phyloP scores from a whole-genome alignment of 2,888 invertebrate species.

The Deilephila elpenor region DNA sequence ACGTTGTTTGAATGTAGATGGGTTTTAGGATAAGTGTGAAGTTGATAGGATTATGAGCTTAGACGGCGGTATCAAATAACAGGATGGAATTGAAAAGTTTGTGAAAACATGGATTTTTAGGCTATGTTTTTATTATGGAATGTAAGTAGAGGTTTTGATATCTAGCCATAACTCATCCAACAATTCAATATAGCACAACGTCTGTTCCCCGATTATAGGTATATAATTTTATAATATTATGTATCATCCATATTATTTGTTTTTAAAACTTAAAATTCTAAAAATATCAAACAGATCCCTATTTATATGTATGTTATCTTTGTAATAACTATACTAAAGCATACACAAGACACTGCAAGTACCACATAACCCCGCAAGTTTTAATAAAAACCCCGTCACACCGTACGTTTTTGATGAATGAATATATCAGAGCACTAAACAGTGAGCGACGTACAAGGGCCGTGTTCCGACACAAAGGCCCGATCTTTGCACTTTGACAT shows the following conservation, averaged over 20 bases:
- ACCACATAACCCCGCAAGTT: conserved; percentile 26
- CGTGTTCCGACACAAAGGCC: conserved; percentile 62
- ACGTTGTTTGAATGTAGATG: conserved; percentile 38
- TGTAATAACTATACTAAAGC: not conserved
- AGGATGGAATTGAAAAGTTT: conserved; percentile 20
- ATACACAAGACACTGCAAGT: not conserved
- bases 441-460: conserved; percentile 66
- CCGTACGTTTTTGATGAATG: conserved; percentile 76
- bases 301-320: too few species aligned
- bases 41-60: conserved; percentile 34
- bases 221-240: too few species aligned
- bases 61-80: conserved; percentile 20
- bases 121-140: too few species aligned
- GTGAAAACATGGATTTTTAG: not conserved
- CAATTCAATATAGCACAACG: too few species aligned
- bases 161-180: too few species aligned
- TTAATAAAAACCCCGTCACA: conserved; percentile 48
- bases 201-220: too few species aligned
- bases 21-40: conserved; percentile 43
- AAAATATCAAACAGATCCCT: not conserved
- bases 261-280: too few species aligned
- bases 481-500: conserved; percentile 85
- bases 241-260: too few species aligned
- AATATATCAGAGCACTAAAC: conserved; percentile 66
- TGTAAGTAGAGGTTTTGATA: too few species aligned